These are phyloP conservation scores for Helicoverpa zea DNA, from an alignment of 1,140 invertebrate species.

Conservation along the genomic window DNA sequence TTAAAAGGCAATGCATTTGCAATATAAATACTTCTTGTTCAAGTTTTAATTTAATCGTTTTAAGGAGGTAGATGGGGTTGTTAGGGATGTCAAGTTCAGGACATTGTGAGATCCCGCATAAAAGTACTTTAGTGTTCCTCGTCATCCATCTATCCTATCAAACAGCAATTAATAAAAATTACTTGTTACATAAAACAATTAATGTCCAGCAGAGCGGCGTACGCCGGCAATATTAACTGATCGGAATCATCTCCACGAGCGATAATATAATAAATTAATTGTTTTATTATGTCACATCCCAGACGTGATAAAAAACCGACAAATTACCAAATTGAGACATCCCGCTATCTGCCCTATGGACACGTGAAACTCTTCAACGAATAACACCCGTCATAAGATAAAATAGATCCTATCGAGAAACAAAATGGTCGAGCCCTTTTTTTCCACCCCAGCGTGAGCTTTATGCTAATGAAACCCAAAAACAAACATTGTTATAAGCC, in stretches of 20 bases:
- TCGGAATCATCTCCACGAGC: constrained; percentile 75
- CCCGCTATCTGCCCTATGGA: constrained; percentile 81
- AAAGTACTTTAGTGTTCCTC: constrained; percentile 6
- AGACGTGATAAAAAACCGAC: constrained; percentile 77
- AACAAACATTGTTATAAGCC: constrained; percentile 85
- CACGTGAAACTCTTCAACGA: constrained; percentile 66
- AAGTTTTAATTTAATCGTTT: too few species aligned
- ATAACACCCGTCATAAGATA: constrained; percentile 71
- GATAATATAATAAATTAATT: constrained; percentile 85
- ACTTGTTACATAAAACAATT: constrained; percentile 82
- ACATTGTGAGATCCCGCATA: constrained; percentile 35
- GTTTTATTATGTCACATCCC: constrained; percentile 83
- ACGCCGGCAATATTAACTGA: constrained; percentile 61
- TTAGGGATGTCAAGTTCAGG: too few species aligned
- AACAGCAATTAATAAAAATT: constrained; percentile 84
- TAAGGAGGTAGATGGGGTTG: neutral
- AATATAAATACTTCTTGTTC: neutral
- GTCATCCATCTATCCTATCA: constrained; percentile 70
- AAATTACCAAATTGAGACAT: constrained; percentile 84
- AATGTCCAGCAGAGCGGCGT: constrained; percentile 54
- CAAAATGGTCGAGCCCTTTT: constrained; percentile 72
- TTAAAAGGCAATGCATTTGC: neutral
- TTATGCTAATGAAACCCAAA: constrained; percentile 83
- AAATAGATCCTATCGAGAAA: constrained; percentile 71
- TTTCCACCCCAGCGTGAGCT: constrained; percentile 71